Evolutionary conservation across 2,888 invertebrate species (phyloP).

Genomic region (Lithophane semibrunnea): DNA sequence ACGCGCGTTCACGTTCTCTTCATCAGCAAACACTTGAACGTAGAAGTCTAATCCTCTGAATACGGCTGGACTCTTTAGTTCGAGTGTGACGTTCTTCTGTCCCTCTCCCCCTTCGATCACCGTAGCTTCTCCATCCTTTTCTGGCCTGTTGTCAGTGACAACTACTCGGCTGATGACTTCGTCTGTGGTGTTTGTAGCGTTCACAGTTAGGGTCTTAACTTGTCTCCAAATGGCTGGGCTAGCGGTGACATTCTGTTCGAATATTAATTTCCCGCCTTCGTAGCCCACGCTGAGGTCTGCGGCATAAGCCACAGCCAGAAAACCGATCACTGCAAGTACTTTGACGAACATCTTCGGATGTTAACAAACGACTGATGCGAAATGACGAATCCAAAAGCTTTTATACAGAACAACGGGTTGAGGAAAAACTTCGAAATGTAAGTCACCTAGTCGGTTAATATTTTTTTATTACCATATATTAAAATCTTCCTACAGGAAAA

Average conservation of each 20-base stretch:
- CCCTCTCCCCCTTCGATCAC: slow-evolving; percentile 83
- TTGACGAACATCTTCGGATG: slow-evolving; percentile 74
- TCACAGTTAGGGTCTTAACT: slow-evolving; percentile 76
- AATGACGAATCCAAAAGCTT: slow-evolving; percentile 63
- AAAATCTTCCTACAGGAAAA: slow-evolving; percentile 86
- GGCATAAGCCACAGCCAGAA: slow-evolving; percentile 71
- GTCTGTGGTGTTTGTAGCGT: slow-evolving; percentile 70
- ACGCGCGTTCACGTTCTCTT: slow-evolving; percentile 45
- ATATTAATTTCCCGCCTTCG: slow-evolving; percentile 76
- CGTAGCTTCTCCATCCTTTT: slow-evolving; percentile 83
- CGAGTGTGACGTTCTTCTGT: slow-evolving; percentile 80
- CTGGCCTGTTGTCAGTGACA: slow-evolving; percentile 80
- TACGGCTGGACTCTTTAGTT: slow-evolving; percentile 83
- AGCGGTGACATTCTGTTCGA: slow-evolving; percentile 79
- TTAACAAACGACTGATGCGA: slow-evolving; percentile 70
- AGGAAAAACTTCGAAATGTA: slow-evolving; percentile 80
- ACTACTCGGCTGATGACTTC: slow-evolving; percentile 80
- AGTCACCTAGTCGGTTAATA: slow-evolving; percentile 76
- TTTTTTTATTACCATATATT: slow-evolving; percentile 78
- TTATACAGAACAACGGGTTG: slow-evolving; percentile 76
- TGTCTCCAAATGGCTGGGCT: slow-evolving; percentile 83
- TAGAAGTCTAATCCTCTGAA: slow-evolving; percentile 83
- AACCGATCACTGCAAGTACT: slow-evolving; percentile 67
- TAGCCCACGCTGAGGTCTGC: slow-evolving; percentile 77
- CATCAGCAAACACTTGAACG: slow-evolving; percentile 77